Evolutionary conservation across 1,140 invertebrate species (phyloP).

Genomic region (Drosophila busckii): DNA sequence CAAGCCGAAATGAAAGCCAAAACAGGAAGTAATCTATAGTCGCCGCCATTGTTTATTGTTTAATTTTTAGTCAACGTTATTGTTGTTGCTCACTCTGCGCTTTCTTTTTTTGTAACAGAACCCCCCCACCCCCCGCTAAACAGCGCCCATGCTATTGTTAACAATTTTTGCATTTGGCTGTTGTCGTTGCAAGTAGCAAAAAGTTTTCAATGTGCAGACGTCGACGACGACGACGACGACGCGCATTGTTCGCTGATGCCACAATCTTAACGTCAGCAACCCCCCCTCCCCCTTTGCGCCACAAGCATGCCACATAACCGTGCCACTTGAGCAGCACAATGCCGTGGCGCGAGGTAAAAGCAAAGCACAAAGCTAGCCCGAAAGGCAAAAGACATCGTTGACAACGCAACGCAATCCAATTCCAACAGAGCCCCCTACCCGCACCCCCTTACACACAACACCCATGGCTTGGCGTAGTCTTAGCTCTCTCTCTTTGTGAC

Average conservation of each 20-base stretch:
- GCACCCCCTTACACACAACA: too few species aligned
- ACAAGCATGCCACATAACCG: constrained; percentile 37
- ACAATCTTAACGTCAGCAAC: neutral
- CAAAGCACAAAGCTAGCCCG: constrained; percentile 2
- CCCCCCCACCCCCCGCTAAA: neutral
- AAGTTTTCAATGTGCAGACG: constrained; percentile 65
- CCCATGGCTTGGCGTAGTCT: too few species aligned
- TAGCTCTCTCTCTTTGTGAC: too few species aligned
- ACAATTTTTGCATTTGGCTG: constrained; percentile 72
- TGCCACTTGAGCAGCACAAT: constrained; percentile 69
- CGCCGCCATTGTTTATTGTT: constrained; percentile 76
- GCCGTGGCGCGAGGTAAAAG: constrained; percentile 34
- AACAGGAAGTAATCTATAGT: constrained; percentile 77
- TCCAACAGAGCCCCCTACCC: too few species aligned
- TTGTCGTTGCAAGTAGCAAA: constrained; percentile 59
- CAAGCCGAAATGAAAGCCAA: constrained; percentile 63
- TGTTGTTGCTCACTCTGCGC: constrained; percentile 36
- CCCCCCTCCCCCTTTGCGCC: constrained; percentile 6
- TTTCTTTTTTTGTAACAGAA: constrained; percentile 18
- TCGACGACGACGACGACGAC: constrained; percentile 6
- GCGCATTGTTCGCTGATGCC: constrained; percentile 36
- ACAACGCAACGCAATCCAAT: constrained; percentile 33
- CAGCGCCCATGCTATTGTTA: constrained; percentile 58
- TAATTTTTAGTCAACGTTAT: constrained; percentile 71
- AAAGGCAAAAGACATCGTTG: constrained; percentile 34